Base-by-base conservation (phyloP, 2,888 invertebrate genomes). In the Microdon myrmicae region DNA sequence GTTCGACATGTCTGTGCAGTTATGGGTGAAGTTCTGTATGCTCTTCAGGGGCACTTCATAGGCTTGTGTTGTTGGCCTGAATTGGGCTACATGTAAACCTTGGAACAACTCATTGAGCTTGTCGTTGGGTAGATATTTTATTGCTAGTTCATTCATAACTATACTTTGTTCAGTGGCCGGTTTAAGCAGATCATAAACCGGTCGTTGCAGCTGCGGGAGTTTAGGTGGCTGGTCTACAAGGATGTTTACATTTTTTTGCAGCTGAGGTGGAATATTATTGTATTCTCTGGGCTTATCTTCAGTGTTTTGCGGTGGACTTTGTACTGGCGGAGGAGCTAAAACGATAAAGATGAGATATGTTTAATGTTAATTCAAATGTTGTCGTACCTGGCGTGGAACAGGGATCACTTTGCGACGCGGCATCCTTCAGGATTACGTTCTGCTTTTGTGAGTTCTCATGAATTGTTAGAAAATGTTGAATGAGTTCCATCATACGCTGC, bases 81-180 rank as follows among this genome's bases (percentile, higher is more conserved):
- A 13, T 13, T 26, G 29, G 2, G 20, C 17, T 3, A 74, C 23
- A 9, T 58, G 69, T 34, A 74, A 20, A 2, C 77, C 77, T 2
- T 74, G 71, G 51, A 77, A 67, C 16, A 77, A 45, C 39, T 76
- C 75, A 4, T 71, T 70, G 1, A 78, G 68, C 41, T 75, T 73
- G 12, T 71, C 71, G 29, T 72, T 75, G 0, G 78, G 77, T 26
- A 77, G 56, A 61, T 77, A 77, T 35, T 79, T 77, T 0, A 75
- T 54, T 1, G 79, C 77, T 34, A 77, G 58, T 47, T 79, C 75
- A 66, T 75, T 79, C 77, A 77, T 77, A 2, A 73, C 75, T 58
- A 77, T 41, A 34, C 75, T 79, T 37, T 75, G 73, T n/a, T 77
- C 77, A 0, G 76, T 74, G 19, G 68, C 68, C 0, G 74, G 68